Conservation (phyloP, 2,797 vertebrate species). For the Acrocephalus scirpaceus region DNA sequence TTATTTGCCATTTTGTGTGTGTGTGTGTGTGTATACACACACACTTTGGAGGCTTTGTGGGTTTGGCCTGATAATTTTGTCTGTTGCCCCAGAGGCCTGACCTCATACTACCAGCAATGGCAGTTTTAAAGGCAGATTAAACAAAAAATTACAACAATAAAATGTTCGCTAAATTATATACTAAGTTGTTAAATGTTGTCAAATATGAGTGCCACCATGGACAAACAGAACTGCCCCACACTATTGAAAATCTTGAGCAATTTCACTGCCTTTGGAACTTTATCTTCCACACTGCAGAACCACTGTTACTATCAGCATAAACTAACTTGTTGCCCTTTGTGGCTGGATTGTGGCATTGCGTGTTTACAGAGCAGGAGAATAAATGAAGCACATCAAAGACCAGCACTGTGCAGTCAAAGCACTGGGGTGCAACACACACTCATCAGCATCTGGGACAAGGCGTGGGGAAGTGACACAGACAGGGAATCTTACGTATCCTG, state of each 20-base stretch:
- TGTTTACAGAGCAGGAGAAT: background rate
- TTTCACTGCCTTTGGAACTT: background rate
- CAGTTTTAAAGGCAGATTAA: background rate
- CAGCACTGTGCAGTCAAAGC: background rate
- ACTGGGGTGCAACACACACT: accelerated
- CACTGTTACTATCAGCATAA: background rate
- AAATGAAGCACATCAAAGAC: background rate
- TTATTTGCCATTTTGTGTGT: background rate
- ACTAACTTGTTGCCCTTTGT: background rate
- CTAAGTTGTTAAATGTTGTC: background rate
- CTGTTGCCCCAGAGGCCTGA: background rate
- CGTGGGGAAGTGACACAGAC: background rate
- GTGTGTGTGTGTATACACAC: accelerated
- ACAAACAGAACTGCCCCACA: background rate
- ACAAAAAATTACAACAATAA: background rate
- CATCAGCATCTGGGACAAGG: background rate
- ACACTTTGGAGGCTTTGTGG: background rate
- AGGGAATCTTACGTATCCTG: background rate
- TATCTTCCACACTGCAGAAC: background rate
- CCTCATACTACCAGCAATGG: background rate
- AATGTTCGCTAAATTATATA: background rate
- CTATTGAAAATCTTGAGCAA: background rate
- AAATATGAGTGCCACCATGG: background rate
- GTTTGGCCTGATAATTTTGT: background rate
- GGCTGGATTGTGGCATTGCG: background rate